phyloP scores from a whole-genome alignment of 2,113 vertebrate genomes.

The Saccopteryx leptura region DNA sequence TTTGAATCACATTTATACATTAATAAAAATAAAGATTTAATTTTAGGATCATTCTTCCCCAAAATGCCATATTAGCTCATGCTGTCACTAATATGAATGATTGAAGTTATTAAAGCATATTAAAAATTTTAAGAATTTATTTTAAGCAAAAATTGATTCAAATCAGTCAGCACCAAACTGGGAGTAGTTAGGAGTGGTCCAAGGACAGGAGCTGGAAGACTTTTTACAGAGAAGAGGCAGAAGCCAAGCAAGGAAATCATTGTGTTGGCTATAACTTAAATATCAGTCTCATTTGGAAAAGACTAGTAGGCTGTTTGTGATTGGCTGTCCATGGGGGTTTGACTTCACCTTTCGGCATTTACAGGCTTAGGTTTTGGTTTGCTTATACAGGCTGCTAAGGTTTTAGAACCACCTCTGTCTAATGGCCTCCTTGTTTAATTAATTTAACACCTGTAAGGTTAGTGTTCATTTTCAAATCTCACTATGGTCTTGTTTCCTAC shows the following conservation, averaged over 20 bases:
- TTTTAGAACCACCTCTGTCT: neutral
- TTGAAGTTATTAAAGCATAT: neutral
- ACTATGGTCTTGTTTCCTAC: constrained; percentile 85
- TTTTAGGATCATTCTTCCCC: constrained; percentile 85
- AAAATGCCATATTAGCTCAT: neutral
- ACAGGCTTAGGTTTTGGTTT: neutral
- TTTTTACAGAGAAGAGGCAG: neutral
- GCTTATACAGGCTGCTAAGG: neutral
- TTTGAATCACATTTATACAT: constrained; percentile 89
- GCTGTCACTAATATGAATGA: neutral
- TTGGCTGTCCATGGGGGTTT: neutral
- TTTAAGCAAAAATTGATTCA: neutral
- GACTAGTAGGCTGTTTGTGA: neutral
- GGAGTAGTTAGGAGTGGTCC: neutral
- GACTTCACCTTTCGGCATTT: neutral
- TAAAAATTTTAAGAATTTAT: neutral
- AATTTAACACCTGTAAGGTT: neutral
- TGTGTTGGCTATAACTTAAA: neutral
- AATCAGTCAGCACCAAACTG: neutral
- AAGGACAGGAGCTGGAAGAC: neutral
- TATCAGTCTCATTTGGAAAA: neutral
- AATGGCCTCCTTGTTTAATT: neutral
- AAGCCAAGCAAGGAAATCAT: neutral
- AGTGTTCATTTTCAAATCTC: constrained; percentile 62
- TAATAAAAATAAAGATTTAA: constrained; percentile 91